These are phyloP conservation scores for Choreutis nemorana DNA, from an alignment of 2,888 invertebrate genomes.

Conservation along the genomic window DNA sequence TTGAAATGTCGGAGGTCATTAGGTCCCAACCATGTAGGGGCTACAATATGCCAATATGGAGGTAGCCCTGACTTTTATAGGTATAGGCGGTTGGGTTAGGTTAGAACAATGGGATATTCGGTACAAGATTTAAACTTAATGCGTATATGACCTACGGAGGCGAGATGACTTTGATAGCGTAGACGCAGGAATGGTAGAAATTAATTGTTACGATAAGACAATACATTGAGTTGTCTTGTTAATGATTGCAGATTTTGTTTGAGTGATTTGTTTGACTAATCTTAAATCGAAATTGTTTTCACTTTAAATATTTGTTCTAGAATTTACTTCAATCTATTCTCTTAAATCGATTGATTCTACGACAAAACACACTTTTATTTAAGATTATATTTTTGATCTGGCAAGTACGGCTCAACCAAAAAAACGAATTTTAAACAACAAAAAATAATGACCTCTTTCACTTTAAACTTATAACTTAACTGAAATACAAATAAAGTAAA, in stretches of 20 bases:
- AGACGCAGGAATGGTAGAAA: conserved; percentile 22
- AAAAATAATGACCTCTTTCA: too few species aligned
- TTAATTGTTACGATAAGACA: conserved; percentile 27
- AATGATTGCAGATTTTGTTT: conserved; percentile 8
- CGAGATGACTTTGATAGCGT: conserved; percentile 46
- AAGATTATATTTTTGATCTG: too few species aligned
- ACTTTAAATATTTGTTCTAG: too few species aligned
- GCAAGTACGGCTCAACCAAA: too few species aligned
- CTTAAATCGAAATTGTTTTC: too few species aligned
- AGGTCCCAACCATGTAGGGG: conserved; percentile 59
- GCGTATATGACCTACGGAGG: conserved; percentile 40
- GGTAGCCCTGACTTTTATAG: conserved; percentile 54
- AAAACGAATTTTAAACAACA: too few species aligned
- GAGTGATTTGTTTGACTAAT: background rate
- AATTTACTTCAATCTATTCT: too few species aligned
- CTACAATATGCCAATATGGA: conserved; percentile 64
- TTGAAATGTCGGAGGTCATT: conserved; percentile 66
- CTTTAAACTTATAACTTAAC: too few species aligned
- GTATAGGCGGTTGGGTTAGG: too few species aligned
- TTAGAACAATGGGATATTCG: conserved; percentile 50
- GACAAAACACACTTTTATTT: too few species aligned
- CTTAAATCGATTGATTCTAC: too few species aligned
- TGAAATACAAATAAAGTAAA: too few species aligned
- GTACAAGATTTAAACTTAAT: conserved; percentile 33
- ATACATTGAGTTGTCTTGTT: conserved; percentile 15